phyloP scores from a whole-genome alignment of 2,888 invertebrate genomes.

The Trissoscelio sp. region DNA sequence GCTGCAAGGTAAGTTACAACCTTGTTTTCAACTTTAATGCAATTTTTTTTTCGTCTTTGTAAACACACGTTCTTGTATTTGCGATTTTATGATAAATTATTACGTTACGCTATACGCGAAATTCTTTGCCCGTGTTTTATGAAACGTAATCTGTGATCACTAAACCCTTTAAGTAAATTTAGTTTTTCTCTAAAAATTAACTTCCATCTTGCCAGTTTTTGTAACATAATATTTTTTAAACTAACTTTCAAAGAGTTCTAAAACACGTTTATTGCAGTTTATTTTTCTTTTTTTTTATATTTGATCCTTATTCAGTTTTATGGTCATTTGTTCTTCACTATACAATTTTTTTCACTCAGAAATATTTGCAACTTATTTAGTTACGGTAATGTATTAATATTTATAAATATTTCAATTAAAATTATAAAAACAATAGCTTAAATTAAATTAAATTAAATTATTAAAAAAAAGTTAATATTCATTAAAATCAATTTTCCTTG shows the following conservation, averaged over 20 bases:
- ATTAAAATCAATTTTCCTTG: too few species aligned
- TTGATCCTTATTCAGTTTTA: neutral
- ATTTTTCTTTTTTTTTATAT: neutral
- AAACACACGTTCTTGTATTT: slow-evolving; percentile 26
- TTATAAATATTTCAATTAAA: too few species aligned
- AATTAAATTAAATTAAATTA: too few species aligned
- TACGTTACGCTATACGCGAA: slow-evolving; percentile 7
- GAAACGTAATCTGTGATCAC: slow-evolving; percentile 15
- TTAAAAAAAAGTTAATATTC: too few species aligned
- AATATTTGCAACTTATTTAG: too few species aligned
- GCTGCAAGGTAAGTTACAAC: slow-evolving; percentile 92
- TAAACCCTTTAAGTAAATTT: slow-evolving; percentile 11
- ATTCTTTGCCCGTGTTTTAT: neutral
- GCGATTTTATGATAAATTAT: slow-evolving; percentile 21
- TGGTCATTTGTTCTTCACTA: neutral
- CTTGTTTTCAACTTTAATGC: slow-evolving; percentile 42
- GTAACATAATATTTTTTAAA: neutral
- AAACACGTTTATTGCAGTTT: too few species aligned
- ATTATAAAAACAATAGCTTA: too few species aligned
- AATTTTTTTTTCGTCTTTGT: slow-evolving; percentile 34
- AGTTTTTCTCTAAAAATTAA: neutral
- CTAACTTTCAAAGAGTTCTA: neutral
- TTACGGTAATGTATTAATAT: too few species aligned
- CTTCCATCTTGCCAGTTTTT: neutral
- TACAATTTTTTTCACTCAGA: too few species aligned